phyloP scores from a whole-genome alignment of 2,113 vertebrate genomes.

The Antechinus flavipes region DNA sequence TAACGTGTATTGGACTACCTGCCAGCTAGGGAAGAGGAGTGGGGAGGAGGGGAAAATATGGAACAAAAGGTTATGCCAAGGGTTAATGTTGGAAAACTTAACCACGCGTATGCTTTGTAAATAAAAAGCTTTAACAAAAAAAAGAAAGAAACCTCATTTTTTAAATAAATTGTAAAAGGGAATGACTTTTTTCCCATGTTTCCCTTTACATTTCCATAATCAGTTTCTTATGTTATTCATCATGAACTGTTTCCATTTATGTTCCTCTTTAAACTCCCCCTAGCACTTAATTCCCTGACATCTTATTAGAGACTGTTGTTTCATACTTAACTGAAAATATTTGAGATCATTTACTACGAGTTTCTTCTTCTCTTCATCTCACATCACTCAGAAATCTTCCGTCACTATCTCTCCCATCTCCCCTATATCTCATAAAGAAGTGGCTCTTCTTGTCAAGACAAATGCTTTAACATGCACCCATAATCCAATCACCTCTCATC shows the following conservation, averaged over 20 bases:
- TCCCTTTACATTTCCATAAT: neutral
- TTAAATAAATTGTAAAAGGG: too few species aligned
- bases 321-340: neutral
- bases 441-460: too few species aligned
- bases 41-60: too few species aligned
- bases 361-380: neutral
- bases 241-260: neutral
- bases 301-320: neutral
- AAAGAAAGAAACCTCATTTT: too few species aligned
- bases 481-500: neutral
- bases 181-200: neutral
- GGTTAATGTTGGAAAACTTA: too few species aligned
- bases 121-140: too few species aligned
- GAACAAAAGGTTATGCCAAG: too few species aligned
- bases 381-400: neutral
- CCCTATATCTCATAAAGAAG: neutral
- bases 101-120: too few species aligned
- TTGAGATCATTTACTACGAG: too few species aligned
- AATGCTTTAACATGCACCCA: neutral
- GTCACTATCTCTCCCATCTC: neutral
- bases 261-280: neutral
- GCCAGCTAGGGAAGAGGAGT: too few species aligned
- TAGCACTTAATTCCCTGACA: neutral
- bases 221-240: neutral
- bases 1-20: too few species aligned